These are phyloP conservation scores for Drosophila siamana DNA, from an alignment of 2,888 invertebrate genomes.

Conservation along the genomic window DNA sequence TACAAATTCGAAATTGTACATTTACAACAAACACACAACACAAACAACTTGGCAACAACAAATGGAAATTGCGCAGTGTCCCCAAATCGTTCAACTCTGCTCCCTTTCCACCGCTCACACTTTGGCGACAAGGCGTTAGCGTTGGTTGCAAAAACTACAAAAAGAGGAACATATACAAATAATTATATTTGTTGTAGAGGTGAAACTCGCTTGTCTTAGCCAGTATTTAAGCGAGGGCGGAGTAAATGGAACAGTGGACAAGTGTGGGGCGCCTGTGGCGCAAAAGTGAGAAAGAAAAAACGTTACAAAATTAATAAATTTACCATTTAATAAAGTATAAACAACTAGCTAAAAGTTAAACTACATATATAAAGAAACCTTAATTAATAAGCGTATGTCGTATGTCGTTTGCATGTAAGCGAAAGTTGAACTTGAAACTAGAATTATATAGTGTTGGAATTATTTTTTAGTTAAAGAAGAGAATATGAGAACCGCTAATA, in stretches of 20 bases:
- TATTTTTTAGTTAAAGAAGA: slow-evolving; percentile 75
- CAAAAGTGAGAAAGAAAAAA: slow-evolving; percentile 22
- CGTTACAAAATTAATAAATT: slow-evolving; percentile 78
- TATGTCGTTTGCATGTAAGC: slow-evolving; percentile 80
- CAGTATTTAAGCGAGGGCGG: not conserved
- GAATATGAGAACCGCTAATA: slow-evolving; percentile 28
- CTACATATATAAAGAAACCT: slow-evolving; percentile 79
- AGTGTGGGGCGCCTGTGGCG: slow-evolving; percentile 21
- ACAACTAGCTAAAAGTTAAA: slow-evolving; percentile 81
- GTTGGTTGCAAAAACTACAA: not conserved
- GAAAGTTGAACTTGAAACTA: slow-evolving; percentile 82
- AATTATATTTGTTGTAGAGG: not conserved
- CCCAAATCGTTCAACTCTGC: not conserved
- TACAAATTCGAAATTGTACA: slow-evolving; percentile 78
- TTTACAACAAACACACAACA: slow-evolving; percentile 51
- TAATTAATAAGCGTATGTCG: slow-evolving; percentile 80
- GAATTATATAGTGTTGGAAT: slow-evolving; percentile 81
- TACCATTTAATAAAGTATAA: slow-evolving; percentile 77
- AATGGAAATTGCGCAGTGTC: slow-evolving; percentile 8
- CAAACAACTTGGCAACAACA: slow-evolving; percentile 15
- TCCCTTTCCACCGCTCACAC: not conserved
- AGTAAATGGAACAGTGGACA: not conserved
- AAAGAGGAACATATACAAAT: not conserved
- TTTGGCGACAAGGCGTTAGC: slow-evolving; percentile 19
- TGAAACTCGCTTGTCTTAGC: slow-evolving; percentile 41